Percentiles rank a stretch among this genome's conserved stretches.
These are phyloP conservation scores for Xenopus laevis DNA, from an alignment of 2,113 vertebrate genomes.

Conservation along the genomic window DNA sequence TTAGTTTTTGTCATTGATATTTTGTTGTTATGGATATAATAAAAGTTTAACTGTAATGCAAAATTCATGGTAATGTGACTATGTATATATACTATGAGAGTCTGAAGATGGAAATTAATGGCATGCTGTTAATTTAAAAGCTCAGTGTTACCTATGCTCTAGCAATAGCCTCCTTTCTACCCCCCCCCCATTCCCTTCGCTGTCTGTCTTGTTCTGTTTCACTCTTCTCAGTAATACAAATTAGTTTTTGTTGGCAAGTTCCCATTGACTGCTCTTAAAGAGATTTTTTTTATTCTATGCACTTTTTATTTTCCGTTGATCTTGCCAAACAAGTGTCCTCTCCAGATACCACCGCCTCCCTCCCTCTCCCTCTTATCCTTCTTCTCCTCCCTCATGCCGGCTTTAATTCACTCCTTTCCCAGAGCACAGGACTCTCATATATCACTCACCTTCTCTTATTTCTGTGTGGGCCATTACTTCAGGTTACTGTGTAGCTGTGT, in stretches of 20 bases:
- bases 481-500: slow-evolving; percentile 13
- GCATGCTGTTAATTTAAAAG: too few relatives aligned
- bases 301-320: slow-evolving; percentile 32
- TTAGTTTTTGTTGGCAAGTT: slow-evolving; percentile 39
- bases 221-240: slow-evolving; percentile 44
- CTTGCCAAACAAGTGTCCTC: slow-evolving; percentile 43
- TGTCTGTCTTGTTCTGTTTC: slow-evolving; percentile 35
- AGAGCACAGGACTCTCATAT: slow-evolving; percentile 32
- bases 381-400: slow-evolving; percentile 27
- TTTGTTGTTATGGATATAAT: too few relatives aligned
- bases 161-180: not conserved
- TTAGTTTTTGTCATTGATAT: too few relatives aligned
- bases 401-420: slow-evolving; percentile 42
- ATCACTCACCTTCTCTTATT: slow-evolving; percentile 44
- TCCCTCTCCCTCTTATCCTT: slow-evolving; percentile 8
- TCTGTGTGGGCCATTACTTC: slow-evolving; percentile 41
- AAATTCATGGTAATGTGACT: too few relatives aligned
- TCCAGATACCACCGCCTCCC: slow-evolving; percentile 31
- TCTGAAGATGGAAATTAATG: too few relatives aligned
- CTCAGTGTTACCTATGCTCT: not conserved
- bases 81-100: too few relatives aligned
- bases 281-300: slow-evolving; percentile 32
- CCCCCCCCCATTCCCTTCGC: not conserved
- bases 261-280: slow-evolving; percentile 36
- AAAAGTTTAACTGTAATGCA: too few relatives aligned